Evolutionary conservation across 2,113 vertebrate species (phyloP).

Genomic region (Sphyrna mokarran): DNA sequence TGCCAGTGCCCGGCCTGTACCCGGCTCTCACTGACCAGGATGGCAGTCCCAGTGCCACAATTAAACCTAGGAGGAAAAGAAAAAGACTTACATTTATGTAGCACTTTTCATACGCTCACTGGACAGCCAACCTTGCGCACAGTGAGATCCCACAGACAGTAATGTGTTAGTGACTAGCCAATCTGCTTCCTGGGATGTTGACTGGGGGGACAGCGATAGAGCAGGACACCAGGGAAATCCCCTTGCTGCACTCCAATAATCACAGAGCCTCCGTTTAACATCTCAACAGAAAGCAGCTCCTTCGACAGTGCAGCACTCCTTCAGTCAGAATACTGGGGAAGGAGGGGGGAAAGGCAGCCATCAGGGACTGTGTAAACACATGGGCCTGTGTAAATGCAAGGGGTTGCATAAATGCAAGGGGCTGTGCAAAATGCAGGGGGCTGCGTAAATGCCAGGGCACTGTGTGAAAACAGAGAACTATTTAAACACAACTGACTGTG

Average conservation of each 20-base stretch:
- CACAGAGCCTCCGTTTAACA: too few species aligned
- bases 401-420: background rate
- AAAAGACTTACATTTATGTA: background rate
- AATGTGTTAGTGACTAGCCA: background rate
- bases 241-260: background rate
- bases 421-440: background rate
- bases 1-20: constrained; percentile 80
- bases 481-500: too few species aligned
- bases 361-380: background rate
- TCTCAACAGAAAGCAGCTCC: background rate
- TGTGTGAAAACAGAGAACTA: background rate
- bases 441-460: background rate
- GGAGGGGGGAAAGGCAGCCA: background rate
- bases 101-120: background rate
- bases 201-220: background rate
- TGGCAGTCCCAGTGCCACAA: constrained; percentile 80
- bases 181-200: too few species aligned
- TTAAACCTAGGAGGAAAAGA: constrained; percentile 68
- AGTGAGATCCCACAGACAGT: background rate
- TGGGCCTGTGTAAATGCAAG: background rate
- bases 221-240: background rate
- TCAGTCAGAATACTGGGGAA: background rate
- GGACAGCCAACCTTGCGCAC: background rate
- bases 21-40: constrained; percentile 68
- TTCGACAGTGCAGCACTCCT: background rate